A percentile compares a stretch with the other conserved stretches of the same genome.
Evolutionary conservation across 37 sponge, comb jelly and placozoan species (phyloP).

Genomic region (Cliona cf. orientalis): DNA sequence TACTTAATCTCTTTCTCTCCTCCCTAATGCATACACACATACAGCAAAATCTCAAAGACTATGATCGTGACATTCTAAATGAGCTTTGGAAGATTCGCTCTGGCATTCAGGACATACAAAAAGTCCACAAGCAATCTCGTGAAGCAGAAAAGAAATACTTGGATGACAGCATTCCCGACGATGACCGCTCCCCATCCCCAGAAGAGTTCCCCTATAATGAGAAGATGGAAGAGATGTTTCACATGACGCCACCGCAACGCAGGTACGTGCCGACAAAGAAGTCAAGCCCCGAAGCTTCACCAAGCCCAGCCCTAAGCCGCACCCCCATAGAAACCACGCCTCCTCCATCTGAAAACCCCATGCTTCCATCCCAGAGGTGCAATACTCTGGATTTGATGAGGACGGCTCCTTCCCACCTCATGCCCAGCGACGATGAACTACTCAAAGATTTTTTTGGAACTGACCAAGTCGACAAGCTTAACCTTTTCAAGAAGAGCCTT

Average conservation of each 20-base stretch:
- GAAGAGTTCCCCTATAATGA: too few species aligned
- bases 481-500: constrained; percentile 13
- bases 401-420: constrained; percentile 29
- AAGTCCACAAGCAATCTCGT: constrained; percentile 25
- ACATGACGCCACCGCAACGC: too few species aligned
- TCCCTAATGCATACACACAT: constrained; percentile 1
- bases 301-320: not conserved
- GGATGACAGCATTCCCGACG: not conserved
- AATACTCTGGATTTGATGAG: constrained; percentile 23
- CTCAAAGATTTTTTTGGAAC: constrained; percentile 41
- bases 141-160: constrained; percentile 22
- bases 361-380: not conserved
- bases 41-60: constrained; percentile 26
- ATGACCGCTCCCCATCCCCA: constrained; percentile 3
- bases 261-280: too few species aligned
- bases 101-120: constrained; percentile 32
- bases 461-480: constrained; percentile 22
- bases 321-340: constrained; percentile 2
- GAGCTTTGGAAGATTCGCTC: constrained; percentile 47
- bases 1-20: too few species aligned
- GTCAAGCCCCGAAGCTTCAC: too few species aligned
- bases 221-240: too few species aligned
- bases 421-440: constrained; percentile 12
- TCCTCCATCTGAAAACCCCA: not conserved
- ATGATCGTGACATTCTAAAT: constrained; percentile 53